These are phyloP conservation scores for Mamestra configurata DNA, from an alignment of 1,140 invertebrate species.

Conservation along the genomic window DNA sequence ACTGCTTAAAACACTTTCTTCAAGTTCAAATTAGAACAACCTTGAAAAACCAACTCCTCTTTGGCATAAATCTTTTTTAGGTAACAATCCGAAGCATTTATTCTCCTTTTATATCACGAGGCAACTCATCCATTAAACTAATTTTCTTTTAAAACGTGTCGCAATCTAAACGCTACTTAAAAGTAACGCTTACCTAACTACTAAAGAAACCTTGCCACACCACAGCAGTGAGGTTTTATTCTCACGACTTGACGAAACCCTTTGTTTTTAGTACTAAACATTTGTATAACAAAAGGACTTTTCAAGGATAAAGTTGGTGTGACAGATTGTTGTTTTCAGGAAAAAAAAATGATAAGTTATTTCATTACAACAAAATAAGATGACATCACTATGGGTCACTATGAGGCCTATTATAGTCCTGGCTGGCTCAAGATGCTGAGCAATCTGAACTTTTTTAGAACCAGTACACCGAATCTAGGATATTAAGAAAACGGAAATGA, in stretches of 20 bases:
- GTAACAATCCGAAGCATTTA: background rate
- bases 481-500: too few species aligned
- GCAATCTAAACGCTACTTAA: slow-evolving; percentile 28
- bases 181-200: slow-evolving; percentile 39
- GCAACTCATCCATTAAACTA: background rate
- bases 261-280: slow-evolving; percentile 51
- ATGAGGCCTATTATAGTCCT: too few species aligned
- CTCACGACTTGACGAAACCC: slow-evolving; percentile 61
- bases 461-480: too few species aligned
- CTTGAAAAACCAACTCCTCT: background rate
- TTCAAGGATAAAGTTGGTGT: slow-evolving; percentile 24
- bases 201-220: slow-evolving; percentile 53
- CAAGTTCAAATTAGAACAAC: background rate
- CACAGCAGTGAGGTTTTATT: slow-evolving; percentile 56
- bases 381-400: background rate
- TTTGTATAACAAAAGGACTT: slow-evolving; percentile 10
- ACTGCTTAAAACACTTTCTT: too few species aligned
- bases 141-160: slow-evolving; percentile 1
- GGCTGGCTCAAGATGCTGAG: too few species aligned
- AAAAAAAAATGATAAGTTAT: background rate
- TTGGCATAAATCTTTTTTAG: background rate
- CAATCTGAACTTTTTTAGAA: too few species aligned
- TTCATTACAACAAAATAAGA: background rate
- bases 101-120: background rate
- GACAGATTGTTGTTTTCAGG: background rate